Evolutionary conservation across 2,888 invertebrate species (phyloP), one percentile per base, ranked within the genome.

Genomic region (Meliscaeva auricollis): DNA sequence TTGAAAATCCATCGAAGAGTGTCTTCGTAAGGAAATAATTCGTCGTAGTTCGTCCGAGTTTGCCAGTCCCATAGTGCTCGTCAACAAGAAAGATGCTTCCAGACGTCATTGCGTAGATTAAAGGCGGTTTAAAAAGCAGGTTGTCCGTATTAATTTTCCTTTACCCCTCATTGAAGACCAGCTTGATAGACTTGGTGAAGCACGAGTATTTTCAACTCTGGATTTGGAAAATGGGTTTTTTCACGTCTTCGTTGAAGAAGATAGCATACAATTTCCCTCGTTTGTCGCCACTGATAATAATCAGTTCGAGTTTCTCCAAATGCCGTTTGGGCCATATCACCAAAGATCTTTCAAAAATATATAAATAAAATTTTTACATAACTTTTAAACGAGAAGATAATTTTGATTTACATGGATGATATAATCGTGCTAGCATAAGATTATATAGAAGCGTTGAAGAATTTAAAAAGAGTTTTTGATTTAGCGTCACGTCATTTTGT

Each of bases 211-310:
- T n/a, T 6, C 13, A n/a, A 52, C 52, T 30, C 26, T 52, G 13
- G 52, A 52, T 26, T 22, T 52, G 7, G 52, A 26, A 2, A 26
- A 26, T n/a, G 52, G n/a, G 11, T 52, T 52, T 30, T 87, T 88
- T 64, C 89, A 89, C 22, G 81, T 88, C 1, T 73, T 74, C 0
- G 75, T 88, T 4, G 87, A 83, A 4, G 48, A 68, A 32, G 77
- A 83, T 1, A 88, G 88, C 0, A 80, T 66, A n/a, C 87, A 88
- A 56, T 89, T 80, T 48, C 89, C 88, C 3, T 69, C 88, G 7
- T 89, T 88, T 66, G 88, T 89, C 7, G 88, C 88, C 6, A 87
- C 81, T 20, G 56, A 80, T 38, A n/a, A n/a, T n/a, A 87, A 88
- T 1, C 88, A 89, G 35, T 89, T 70, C 38, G 88, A 88, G 48